Conservation (phyloP, 1,140 invertebrate genomes). For the Bathynomus jamesi region DNA sequence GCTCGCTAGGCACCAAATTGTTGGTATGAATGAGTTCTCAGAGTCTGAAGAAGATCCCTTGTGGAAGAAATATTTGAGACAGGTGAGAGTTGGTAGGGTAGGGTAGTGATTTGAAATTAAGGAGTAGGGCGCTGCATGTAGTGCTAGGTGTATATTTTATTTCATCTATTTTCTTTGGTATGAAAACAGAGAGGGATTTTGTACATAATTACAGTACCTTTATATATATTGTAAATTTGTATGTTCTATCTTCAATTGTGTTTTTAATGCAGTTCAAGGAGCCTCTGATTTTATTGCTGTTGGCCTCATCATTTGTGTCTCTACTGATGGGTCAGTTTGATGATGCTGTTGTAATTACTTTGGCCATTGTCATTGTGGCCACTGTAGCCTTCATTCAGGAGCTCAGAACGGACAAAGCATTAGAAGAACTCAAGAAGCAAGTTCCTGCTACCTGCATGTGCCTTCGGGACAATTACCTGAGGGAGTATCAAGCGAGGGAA, state of each 20-base stretch:
- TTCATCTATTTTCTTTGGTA: too few relatives aligned
- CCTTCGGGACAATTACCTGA: conserved; percentile 74
- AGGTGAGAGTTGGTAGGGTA: conserved; percentile 48
- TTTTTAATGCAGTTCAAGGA: conserved; percentile 93
- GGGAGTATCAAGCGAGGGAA: conserved; percentile 86
- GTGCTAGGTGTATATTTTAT: too few relatives aligned
- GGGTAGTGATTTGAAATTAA: too few relatives aligned
- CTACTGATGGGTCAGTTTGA: conserved; percentile 95
- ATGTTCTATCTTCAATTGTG: too few relatives aligned
- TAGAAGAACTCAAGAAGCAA: conserved; percentile 95
- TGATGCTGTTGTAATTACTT: conserved; percentile 64
- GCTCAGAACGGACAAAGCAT: conserved; percentile 98
- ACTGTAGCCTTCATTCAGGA: conserved; percentile 99
- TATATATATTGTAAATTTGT: too few relatives aligned
- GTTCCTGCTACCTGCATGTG: conserved; percentile 45
- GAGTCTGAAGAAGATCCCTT: conserved; percentile 87
- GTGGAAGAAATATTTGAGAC: conserved; percentile 97
- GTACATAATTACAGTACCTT: too few relatives aligned
- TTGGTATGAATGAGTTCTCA: conserved; percentile 88
- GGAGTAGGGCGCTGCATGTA: too few relatives aligned
- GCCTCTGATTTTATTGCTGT: conserved; percentile 86
- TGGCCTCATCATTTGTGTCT: conserved; percentile 93
- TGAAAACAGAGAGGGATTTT: too few relatives aligned
- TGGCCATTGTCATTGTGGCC: conserved; percentile 90
- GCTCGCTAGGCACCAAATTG: conserved; percentile 59